These are phyloP conservation scores for Ceraclea dissimilis DNA, from an alignment of 2,888 invertebrate genomes.

Conservation along the genomic window DNA sequence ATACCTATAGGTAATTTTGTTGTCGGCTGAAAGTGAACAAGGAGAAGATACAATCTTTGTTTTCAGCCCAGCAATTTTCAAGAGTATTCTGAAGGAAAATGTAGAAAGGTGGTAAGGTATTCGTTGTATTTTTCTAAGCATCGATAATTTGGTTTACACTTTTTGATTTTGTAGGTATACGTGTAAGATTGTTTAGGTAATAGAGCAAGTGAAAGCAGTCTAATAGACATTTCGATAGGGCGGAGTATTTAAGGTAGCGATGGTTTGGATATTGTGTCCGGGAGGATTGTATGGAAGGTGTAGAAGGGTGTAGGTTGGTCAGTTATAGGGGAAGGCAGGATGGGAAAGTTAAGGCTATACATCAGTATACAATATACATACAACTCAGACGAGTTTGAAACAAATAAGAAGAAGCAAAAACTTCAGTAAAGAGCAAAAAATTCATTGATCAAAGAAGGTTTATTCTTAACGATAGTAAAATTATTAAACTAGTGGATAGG, in stretches of 20 bases:
- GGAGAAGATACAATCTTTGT: slow-evolving; percentile 2
- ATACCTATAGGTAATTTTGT: not conserved
- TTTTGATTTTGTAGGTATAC: not conserved
- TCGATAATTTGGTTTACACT: not conserved
- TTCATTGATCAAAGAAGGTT: slow-evolving; percentile 8
- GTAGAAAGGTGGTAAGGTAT: not conserved
- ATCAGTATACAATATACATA: no score
- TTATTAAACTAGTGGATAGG: no score
- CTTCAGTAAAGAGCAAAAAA: slow-evolving; percentile 38
- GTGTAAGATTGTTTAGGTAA: not conserved
- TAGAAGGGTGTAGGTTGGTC: slow-evolving; percentile 24
- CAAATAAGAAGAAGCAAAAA: slow-evolving; percentile 45
- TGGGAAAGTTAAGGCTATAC: slow-evolving; percentile 40
- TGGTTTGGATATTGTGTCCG: slow-evolving; percentile 29
- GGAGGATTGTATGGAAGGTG: slow-evolving; percentile 25
- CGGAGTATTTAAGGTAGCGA: slow-evolving; percentile 20
- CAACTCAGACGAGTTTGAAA: no score
- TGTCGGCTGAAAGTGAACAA: slow-evolving; percentile 4
- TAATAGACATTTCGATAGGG: slow-evolving; percentile 23
- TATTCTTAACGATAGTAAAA: no score
- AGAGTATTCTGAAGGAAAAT: not conserved
- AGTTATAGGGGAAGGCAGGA: slow-evolving; percentile 29
- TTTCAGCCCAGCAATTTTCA: not conserved
- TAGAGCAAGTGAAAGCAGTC: slow-evolving; percentile 17
- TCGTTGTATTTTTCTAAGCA: not conserved